Percentiles rank a stretch among this genome's conserved stretches.
phyloP scores from a whole-genome alignment of 1,140 invertebrate species.

The Drosophila lacertosa region DNA sequence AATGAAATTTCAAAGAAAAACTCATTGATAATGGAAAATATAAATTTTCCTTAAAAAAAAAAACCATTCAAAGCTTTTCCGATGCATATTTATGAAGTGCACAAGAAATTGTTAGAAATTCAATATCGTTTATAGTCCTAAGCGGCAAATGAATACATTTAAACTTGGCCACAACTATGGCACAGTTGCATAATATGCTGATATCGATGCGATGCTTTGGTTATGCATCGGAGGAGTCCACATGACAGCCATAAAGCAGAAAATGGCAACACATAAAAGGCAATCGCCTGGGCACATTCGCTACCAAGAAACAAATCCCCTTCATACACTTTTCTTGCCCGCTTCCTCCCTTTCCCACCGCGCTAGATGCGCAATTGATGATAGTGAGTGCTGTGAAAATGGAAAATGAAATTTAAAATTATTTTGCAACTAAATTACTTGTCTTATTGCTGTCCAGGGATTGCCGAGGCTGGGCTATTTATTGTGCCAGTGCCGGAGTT shows the following conservation, averaged over 20 bases:
- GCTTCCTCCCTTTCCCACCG: not conserved
- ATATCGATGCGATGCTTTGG: slow-evolving; percentile 31
- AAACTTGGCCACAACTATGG: slow-evolving; percentile 9
- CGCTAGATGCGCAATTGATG: slow-evolving; percentile 71
- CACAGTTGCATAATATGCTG: slow-evolving; percentile 15
- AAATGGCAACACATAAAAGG: slow-evolving; percentile 69
- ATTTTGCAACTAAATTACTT: slow-evolving; percentile 82
- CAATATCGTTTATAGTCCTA: no score
- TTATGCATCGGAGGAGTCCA: slow-evolving; percentile 37
- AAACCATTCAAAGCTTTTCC: no score
- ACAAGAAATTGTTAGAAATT: no score
- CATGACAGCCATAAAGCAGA: slow-evolving; percentile 56
- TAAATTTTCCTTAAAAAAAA: no score
- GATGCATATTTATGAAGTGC: no score
- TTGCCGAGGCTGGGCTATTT: slow-evolving; percentile 63
- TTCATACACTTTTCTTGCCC: no score
- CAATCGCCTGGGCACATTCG: slow-evolving; percentile 49
- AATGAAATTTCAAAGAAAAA: no score
- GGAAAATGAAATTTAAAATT: slow-evolving; percentile 82
- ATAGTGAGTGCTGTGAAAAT: slow-evolving; percentile 73
- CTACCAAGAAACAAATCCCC: not conserved
- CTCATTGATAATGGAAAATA: no score
- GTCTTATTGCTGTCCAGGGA: slow-evolving; percentile 79
- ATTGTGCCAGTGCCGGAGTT: slow-evolving; percentile 38
- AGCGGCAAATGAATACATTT: no score